Evolutionary conservation across 2,797 vertebrate genomes (phyloP).

Genomic region (Micropoecilia bifurca): DNA sequence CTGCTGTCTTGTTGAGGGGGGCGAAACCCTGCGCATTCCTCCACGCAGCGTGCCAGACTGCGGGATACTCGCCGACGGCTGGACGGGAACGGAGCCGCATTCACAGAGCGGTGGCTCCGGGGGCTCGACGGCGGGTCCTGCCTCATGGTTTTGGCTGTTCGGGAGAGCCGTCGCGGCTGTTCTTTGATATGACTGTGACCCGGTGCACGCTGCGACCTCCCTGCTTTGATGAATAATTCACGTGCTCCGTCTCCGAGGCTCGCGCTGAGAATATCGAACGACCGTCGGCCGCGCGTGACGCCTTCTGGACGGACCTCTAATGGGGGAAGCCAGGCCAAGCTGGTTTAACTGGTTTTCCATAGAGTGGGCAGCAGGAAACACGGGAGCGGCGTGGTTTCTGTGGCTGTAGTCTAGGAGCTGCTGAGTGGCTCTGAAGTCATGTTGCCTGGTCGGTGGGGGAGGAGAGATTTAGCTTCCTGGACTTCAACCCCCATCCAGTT

Average conservation of each 20-base stretch:
- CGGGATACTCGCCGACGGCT: neutral
- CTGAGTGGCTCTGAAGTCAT: constrained; percentile 74
- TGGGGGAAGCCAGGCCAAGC: constrained; percentile 40
- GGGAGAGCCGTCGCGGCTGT: constrained; percentile 6
- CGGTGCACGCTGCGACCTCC: constrained; percentile 23
- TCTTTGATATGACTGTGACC: constrained; percentile 25
- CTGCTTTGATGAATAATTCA: constrained; percentile 77
- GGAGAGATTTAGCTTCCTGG: constrained; percentile 60
- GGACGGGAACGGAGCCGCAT: constrained; percentile 35
- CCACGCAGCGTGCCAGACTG: constrained; percentile 52
- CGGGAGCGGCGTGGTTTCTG: neutral
- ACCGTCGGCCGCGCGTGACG: constrained; percentile 56
- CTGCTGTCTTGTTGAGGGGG: constrained; percentile 14
- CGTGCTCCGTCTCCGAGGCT: constrained; percentile 53
- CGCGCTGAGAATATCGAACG: constrained; percentile 31
- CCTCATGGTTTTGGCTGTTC: neutral
- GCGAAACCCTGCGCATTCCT: constrained; percentile 68
- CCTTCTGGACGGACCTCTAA: constrained; percentile 51
- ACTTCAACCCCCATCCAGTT: constrained; percentile 56
- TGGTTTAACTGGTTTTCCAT: neutral
- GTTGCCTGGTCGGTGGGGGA: constrained; percentile 75
- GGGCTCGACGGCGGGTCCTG: neutral
- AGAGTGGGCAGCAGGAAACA: neutral
- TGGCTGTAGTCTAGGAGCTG: constrained; percentile 21
- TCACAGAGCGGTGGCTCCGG: neutral